These are phyloP conservation scores for Coregonus suidteri DNA, from an alignment of 2,797 vertebrate genomes.

Conservation along the genomic window DNA sequence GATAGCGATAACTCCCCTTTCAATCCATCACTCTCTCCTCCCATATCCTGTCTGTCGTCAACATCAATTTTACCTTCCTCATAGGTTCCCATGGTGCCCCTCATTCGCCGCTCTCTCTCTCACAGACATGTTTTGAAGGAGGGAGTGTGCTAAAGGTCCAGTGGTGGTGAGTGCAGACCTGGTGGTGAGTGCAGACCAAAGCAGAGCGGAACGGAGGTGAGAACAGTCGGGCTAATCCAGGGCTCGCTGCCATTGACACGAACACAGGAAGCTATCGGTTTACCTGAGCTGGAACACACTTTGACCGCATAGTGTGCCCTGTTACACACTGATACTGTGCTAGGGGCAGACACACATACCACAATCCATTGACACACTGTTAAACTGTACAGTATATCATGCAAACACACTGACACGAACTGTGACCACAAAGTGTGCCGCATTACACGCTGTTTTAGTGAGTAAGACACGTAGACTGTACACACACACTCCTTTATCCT, in stretches of 20 bases:
- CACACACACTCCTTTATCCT: no score
- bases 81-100: constrained; percentile 35
- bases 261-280: constrained; percentile 49
- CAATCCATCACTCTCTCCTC: constrained; percentile 38
- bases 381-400: not conserved
- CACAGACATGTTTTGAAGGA: not conserved
- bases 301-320: not conserved
- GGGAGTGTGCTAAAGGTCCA: no score
- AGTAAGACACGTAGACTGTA: no score
- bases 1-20: constrained; percentile 41
- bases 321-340: not conserved
- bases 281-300: constrained; percentile 16
- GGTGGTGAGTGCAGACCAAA: no score
- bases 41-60: constrained; percentile 40
- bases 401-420: constrained; percentile 5
- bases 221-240: constrained; percentile 41
- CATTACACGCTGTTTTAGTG: no score
- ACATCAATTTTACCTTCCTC: constrained; percentile 39
- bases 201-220: constrained; percentile 2
- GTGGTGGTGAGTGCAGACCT: no score
- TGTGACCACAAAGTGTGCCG: no score
- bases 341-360: not conserved
- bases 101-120: constrained; percentile 7
- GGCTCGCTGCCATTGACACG: constrained; percentile 43
- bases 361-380: not conserved